A percentile compares a stretch with the other conserved stretches of the same genome.
Evolutionary conservation across 2,113 vertebrate species (phyloP).

Genomic region (Lethenteron camtschaticum): DNA sequence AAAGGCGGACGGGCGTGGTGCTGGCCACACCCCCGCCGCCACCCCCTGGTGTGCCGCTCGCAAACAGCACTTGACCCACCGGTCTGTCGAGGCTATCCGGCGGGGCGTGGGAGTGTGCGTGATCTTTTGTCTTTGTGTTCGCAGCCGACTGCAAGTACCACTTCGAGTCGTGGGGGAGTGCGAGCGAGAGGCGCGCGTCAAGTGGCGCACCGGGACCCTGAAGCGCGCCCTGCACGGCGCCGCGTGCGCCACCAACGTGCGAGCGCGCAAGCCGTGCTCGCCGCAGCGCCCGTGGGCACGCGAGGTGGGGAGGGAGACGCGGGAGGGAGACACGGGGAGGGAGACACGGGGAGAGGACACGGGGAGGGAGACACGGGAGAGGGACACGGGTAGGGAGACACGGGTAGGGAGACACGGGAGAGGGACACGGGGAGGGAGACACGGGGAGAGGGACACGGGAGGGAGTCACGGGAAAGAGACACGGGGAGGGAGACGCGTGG

Average conservation of each 20-base stretch:
- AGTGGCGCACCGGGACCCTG: slow-evolving; percentile 58
- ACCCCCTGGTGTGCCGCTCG: too few relatives aligned
- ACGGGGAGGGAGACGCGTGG: too few relatives aligned
- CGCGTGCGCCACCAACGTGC: slow-evolving; percentile 56
- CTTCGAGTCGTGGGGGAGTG: slow-evolving; percentile 85
- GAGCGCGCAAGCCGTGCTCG: slow-evolving; percentile 71
- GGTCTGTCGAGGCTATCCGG: too few relatives aligned
- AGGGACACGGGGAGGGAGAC: too few relatives aligned
- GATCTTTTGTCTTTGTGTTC: slow-evolving; percentile 1
- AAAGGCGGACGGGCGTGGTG: too few relatives aligned
- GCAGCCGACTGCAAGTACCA: slow-evolving; percentile 87
- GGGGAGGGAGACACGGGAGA: neutral
- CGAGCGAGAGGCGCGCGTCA: slow-evolving; percentile 56
- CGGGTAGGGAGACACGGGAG: neutral
- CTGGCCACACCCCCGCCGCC: too few relatives aligned
- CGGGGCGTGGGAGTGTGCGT: neutral
- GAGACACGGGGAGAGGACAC: neutral
- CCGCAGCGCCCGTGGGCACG: neutral
- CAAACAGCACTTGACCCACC: too few relatives aligned
- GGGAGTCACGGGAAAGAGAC: too few relatives aligned
- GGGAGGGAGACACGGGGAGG: neutral
- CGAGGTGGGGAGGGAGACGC: slow-evolving; percentile 1
- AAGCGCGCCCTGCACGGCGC: slow-evolving; percentile 79
- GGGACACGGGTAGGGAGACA: neutral
- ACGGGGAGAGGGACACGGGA: too few relatives aligned